phyloP scores from a whole-genome alignment of 2,888 invertebrate genomes.

The Nowickia ferox region DNA sequence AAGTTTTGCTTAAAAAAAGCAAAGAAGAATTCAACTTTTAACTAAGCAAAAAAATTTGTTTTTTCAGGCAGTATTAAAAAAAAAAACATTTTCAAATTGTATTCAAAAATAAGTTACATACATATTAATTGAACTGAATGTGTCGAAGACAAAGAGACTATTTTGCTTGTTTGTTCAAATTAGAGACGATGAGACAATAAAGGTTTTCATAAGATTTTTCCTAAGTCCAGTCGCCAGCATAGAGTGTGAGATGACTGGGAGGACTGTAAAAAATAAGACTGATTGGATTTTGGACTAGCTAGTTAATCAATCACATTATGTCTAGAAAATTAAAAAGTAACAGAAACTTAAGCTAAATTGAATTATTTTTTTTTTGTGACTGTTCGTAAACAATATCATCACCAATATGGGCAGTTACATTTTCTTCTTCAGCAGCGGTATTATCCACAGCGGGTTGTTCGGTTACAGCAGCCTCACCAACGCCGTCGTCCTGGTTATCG shows the following conservation, averaged over 20 bases:
- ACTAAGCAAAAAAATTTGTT: neutral
- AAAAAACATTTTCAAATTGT: constrained; percentile 23
- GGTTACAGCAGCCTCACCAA: constrained; percentile 10
- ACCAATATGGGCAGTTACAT: constrained; percentile 73
- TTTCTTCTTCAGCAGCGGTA: constrained; percentile 71
- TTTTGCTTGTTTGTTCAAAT: neutral
- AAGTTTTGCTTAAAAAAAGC: neutral
- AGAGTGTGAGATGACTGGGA: constrained; percentile 2
- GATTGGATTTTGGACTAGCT: constrained; percentile 32
- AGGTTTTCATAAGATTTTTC: constrained; percentile 8
- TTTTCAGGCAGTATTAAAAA: constrained; percentile 33
- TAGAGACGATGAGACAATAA: constrained; percentile 37
- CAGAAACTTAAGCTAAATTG: constrained; percentile 67
- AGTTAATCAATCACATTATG: constrained; percentile 30
- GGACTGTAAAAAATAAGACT: constrained; percentile 59
- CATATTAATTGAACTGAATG: constrained; percentile 20
- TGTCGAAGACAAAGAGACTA: constrained; percentile 31
- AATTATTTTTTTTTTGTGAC: constrained; percentile 73
- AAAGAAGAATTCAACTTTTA: neutral
- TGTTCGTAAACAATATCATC: constrained; percentile 77
- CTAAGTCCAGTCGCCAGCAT: constrained; percentile 48
- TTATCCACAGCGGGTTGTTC: constrained; percentile 7
- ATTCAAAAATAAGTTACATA: constrained; percentile 16
- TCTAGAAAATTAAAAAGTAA: constrained; percentile 64
- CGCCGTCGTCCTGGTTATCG: constrained; percentile 7